Evolutionary conservation across 2,888 invertebrate species (phyloP).

Genomic region (Cheilosia vulpina): DNA sequence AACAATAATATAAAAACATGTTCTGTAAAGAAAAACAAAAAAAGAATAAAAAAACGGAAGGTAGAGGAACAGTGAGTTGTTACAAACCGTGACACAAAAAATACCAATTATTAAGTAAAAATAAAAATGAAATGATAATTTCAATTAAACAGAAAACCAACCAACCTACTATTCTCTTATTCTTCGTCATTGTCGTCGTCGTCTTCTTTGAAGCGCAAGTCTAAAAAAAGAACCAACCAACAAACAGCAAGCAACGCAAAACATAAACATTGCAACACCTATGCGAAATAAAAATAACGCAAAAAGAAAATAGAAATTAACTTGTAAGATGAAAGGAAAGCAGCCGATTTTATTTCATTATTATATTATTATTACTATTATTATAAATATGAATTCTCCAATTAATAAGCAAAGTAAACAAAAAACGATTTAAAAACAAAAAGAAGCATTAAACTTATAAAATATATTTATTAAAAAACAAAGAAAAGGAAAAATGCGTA

Average conservation of each 20-base stretch:
- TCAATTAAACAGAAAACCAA: conserved; percentile 59
- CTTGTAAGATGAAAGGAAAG: conserved; percentile 44
- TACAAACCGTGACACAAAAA: conserved; percentile 57
- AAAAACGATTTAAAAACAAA: conserved; percentile 51
- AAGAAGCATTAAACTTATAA: conserved; percentile 71
- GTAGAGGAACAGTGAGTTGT: conserved; percentile 59
- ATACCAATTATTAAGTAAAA: conserved; percentile 67
- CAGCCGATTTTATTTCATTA: conserved; percentile 69
- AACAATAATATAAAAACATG: conserved; percentile 50
- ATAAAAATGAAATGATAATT: conserved; percentile 55
- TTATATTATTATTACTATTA: conserved; percentile 68
- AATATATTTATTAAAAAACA: conserved; percentile 67
- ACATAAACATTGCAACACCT: conserved; percentile 61
- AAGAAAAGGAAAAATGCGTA: conserved; percentile 56
- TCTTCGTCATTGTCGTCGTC: conserved; percentile 48
- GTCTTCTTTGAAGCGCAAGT: conserved; percentile 46
- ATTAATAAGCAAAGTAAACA: conserved; percentile 66
- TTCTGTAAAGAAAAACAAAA: conserved; percentile 61
- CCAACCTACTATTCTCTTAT: conserved; percentile 63
- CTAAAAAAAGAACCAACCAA: conserved; percentile 1
- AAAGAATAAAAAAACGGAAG: conserved; percentile 19
- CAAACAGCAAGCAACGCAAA: no score
- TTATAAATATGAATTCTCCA: conserved; percentile 69
- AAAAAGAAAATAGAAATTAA: conserved; percentile 34
- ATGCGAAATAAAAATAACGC: conserved; percentile 47